Conservation (phyloP, 1,140 invertebrate species). For the Teleogryllus occipitalis region DNA sequence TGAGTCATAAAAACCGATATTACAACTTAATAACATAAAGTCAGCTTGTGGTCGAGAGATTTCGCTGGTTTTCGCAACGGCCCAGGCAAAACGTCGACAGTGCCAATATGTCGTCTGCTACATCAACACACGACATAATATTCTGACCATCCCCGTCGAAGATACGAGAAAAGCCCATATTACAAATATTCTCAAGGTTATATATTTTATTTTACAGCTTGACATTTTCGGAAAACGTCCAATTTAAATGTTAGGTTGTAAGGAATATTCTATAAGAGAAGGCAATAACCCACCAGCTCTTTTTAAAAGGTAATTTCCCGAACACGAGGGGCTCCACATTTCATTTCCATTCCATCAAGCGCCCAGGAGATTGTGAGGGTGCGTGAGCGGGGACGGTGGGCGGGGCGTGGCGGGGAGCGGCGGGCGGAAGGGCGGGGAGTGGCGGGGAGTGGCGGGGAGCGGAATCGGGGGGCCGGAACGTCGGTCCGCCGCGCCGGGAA, state of each 20-base stretch:
- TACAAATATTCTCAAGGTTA: not conserved
- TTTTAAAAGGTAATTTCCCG: slow-evolving; percentile 5
- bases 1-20: not conserved
- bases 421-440: no score
- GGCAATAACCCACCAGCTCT: not conserved
- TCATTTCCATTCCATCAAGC: slow-evolving; percentile 4
- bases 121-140: not conserved
- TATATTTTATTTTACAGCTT: not conserved
- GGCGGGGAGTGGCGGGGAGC: not conserved
- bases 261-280: slow-evolving; percentile 5
- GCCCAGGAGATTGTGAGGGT: not conserved
- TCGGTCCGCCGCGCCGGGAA: not conserved
- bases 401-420: not conserved
- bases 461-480: not conserved
- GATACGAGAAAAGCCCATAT: not conserved
- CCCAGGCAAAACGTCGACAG: not conserved
- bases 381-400: not conserved
- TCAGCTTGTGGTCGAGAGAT: not conserved
- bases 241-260: slow-evolving; percentile 2
- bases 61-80: not conserved
- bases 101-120: not conserved
- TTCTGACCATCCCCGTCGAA: not conserved
- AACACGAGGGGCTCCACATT: not conserved
- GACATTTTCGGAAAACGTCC: not conserved
- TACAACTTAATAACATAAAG: not conserved